Evolutionary conservation across 1,140 invertebrate species (phyloP).

Genomic region (Camponotus floridanus): DNA sequence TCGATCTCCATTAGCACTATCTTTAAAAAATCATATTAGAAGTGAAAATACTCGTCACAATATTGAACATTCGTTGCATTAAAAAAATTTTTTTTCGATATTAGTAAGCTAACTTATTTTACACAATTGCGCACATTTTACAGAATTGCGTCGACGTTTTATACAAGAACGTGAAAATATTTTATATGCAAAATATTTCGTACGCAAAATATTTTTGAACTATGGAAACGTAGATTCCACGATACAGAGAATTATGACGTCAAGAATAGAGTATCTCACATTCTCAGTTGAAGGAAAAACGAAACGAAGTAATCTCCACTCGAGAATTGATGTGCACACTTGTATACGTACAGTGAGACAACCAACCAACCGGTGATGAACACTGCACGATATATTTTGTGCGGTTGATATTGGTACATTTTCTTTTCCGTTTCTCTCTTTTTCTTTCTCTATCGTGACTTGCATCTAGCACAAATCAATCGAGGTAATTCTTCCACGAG

Average conservation of each 20-base stretch:
- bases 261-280: slow-evolving; percentile 29
- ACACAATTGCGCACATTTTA: too few species aligned
- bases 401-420: slow-evolving; percentile 41
- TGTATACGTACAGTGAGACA: slow-evolving; percentile 39
- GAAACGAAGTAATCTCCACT: slow-evolving; percentile 72
- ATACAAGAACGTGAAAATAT: background rate
- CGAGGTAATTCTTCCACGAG: slow-evolving; percentile 53
- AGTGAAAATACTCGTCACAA: background rate
- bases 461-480: slow-evolving; percentile 60
- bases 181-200: background rate
- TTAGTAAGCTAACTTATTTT: background rate
- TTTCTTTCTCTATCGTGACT: slow-evolving; percentile 25
- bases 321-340: slow-evolving; percentile 73
- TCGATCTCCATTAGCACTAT: background rate
- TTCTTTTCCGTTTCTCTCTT: background rate
- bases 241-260: slow-evolving; percentile 39
- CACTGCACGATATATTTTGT: slow-evolving; percentile 66
- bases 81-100: background rate
- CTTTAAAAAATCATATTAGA: background rate
- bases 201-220: background rate
- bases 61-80: background rate
- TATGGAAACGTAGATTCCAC: slow-evolving; percentile 13
- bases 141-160: too few species aligned
- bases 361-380: slow-evolving; percentile 40
- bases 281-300: slow-evolving; percentile 57